Evolutionary conservation across 2,888 invertebrate species (phyloP).

Genomic region (Pristionchus maxplancki): DNA sequence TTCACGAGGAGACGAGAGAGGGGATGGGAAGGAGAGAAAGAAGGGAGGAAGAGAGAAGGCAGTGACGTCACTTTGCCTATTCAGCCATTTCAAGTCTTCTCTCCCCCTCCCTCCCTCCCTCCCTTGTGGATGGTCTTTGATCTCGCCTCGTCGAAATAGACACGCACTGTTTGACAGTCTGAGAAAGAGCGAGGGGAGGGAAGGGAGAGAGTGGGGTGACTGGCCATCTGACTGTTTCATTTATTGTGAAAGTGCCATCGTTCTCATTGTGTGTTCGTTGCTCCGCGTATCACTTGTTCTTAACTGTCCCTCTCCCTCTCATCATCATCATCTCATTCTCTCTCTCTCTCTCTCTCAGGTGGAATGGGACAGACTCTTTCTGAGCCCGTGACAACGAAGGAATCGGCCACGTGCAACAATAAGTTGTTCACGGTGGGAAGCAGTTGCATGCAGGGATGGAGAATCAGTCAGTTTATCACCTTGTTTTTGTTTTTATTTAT

Average conservation of each 20-base stretch:
- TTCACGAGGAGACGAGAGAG: constrained; percentile 44
- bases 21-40: neutral
- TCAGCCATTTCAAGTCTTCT: constrained; percentile 21
- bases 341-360: neutral
- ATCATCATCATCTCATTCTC: neutral
- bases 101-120: neutral
- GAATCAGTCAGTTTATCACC: constrained; percentile 84
- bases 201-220: neutral
- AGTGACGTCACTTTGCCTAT: neutral
- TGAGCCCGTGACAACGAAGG: constrained; percentile 90
- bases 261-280: neutral
- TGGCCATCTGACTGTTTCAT: neutral
- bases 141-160: neutral
- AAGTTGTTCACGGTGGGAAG: constrained; percentile 85
- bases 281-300: neutral
- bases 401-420: constrained; percentile 74
- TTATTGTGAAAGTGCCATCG: neutral
- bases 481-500: neutral
- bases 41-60: neutral
- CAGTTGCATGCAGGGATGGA: constrained; percentile 99
- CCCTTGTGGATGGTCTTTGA: neutral
- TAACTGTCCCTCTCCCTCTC: neutral
- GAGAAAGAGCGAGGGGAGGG: neutral
- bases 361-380: constrained; percentile 96
- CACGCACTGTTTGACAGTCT: constrained; percentile 2